Base-by-base conservation (phyloP, 2,797 vertebrate species). In the Anguilla pacifica region DNA sequence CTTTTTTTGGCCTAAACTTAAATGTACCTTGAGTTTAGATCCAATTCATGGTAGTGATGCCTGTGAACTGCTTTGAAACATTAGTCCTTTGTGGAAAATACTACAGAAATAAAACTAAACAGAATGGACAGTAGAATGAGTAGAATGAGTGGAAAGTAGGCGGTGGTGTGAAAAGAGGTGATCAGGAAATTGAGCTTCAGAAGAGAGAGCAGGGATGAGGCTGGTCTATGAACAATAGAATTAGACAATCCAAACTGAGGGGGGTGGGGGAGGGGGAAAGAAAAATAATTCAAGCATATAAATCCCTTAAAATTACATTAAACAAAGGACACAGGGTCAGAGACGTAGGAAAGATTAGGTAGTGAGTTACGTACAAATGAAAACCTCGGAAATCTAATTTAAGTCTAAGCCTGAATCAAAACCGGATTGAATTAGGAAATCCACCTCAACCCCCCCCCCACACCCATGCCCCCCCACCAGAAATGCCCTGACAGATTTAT, bases 401-500 rank as follows among this genome's bases (percentile, higher is more conserved):
- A 35, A 85, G 31, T 19, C 13, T 51, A 39, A 13, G 84, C 57
- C 35, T 74, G 15, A 74, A 85, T 86, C 22, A 86, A 86, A 28
- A 74, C 61, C 67, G 55, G 85, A 49, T 28, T 10, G 6, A 51
- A 22, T 67, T 67, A 31, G 61, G 85, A 86, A 49, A 57, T 57
- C 55, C 55, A 15, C 55, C 55, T 15, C 55, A 43, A 43, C 19
- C n/a, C 35, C n/a, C n/a, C 35, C n/a, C 85, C 59, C 28, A 5
- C 10, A 1, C n/a, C 25, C 39, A 43, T 43, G 39, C 25, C n/a
- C 15, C 15, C 17, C 61, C 3, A 46, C 39, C 46, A 53, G n/a
- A 70, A 82, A 87, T 70, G 82, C 28, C 72, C 31, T 59, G 39
- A 53, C 61, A 43, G 77, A 67, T n/a, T 72, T 49, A 67, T 82